A percentile compares a stretch with the other conserved stretches of the same genome.
phyloP scores from a whole-genome alignment of 2,797 vertebrate species.

The Mormyrops attenuatus region DNA sequence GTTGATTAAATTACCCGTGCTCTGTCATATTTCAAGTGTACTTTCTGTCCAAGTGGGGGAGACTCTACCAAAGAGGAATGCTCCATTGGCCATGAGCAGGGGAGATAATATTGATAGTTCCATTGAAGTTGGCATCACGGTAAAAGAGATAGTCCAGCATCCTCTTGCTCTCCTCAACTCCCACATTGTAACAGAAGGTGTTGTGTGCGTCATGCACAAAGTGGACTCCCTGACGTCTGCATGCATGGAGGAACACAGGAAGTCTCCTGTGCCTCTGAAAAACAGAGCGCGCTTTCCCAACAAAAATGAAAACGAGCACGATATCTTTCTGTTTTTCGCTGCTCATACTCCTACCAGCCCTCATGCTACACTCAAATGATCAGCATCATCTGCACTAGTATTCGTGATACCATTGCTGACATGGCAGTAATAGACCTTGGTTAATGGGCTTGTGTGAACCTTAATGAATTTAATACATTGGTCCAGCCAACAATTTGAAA shows the following conservation, averaged over 20 bases:
- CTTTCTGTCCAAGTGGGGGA: background rate
- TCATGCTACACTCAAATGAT: background rate
- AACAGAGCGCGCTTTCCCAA: conserved; percentile 6
- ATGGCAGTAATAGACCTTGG: background rate
- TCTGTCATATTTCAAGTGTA: background rate
- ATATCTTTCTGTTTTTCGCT: background rate
- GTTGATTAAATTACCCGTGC: background rate
- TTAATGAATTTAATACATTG: background rate
- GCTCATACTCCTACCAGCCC: background rate
- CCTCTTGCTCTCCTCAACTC: conserved; percentile 12
- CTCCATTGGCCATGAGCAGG: background rate
- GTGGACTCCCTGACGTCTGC: conserved; percentile 21
- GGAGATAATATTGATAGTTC: background rate
- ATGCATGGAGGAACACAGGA: background rate
- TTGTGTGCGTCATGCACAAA: conserved; percentile 35
- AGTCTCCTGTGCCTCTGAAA: conserved; percentile 23
- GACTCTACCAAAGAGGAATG: background rate
- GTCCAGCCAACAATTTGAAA: background rate
- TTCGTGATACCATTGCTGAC: background rate
- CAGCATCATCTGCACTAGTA: background rate
- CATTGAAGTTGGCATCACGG: background rate
- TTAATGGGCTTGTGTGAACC: background rate
- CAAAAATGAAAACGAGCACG: background rate
- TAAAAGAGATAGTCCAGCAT: background rate
- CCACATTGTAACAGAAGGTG: conserved; percentile 15